These are phyloP conservation scores for Platysteira castanea DNA, from an alignment of 2,113 vertebrate genomes.

Conservation along the genomic window DNA sequence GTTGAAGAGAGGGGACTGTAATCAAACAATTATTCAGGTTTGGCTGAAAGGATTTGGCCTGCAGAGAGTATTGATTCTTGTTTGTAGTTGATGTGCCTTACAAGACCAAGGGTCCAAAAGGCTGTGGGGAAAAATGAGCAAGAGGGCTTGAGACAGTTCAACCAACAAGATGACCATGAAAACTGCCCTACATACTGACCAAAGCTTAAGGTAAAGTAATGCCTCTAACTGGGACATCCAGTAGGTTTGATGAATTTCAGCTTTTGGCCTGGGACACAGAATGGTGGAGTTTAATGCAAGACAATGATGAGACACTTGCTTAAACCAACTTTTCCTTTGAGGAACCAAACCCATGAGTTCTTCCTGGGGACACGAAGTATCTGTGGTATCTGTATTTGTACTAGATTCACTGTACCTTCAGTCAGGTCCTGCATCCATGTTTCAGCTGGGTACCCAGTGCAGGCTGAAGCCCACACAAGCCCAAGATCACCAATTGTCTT, in stretches of 20 bases:
- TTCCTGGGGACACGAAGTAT: neutral
- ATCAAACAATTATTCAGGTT: neutral
- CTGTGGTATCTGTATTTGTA: neutral
- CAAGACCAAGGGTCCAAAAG: neutral
- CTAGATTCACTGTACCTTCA: neutral
- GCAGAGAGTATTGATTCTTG: neutral
- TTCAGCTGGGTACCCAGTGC: neutral
- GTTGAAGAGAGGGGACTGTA: neutral
- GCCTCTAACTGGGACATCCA: neutral
- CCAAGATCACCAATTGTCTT: neutral
- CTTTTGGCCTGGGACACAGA: neutral
- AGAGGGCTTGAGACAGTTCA: neutral
- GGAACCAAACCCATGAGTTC: neutral
- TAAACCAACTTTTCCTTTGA: neutral
- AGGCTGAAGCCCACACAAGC: neutral
- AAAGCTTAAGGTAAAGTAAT: neutral
- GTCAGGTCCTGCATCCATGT: neutral
- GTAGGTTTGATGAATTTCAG: neutral
- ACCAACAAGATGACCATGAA: accelerated
- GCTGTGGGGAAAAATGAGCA: neutral
- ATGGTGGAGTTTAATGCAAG: neutral
- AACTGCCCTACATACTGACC: neutral
- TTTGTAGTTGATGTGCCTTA: neutral
- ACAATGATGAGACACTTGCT: neutral
- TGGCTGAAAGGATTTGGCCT: neutral